Percentiles rank a stretch among this genome's conserved stretches.
phyloP scores from a whole-genome alignment of 2,113 vertebrate genomes.

The Triplophysa siluroides region DNA sequence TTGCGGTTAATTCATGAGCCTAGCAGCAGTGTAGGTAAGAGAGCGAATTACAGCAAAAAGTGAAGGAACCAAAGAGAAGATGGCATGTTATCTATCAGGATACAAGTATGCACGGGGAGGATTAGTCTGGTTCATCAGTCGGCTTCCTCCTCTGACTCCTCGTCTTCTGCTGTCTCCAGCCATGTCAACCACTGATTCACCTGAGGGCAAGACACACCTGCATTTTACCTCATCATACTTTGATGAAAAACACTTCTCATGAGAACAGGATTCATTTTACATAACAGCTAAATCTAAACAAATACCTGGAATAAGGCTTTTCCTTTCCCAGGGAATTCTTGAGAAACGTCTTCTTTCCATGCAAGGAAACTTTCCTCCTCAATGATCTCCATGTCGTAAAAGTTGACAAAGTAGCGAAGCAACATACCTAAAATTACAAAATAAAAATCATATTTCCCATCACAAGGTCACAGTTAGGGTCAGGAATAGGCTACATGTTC shows the following conservation, averaged over 20 bases:
- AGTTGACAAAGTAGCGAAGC: slow-evolving; percentile 97
- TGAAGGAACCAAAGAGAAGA: slow-evolving; percentile 50
- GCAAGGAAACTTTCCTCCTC: slow-evolving; percentile 99
- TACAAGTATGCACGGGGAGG: slow-evolving; percentile 71
- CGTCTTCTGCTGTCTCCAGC: slow-evolving; percentile 99
- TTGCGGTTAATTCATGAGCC: slow-evolving; percentile 77
- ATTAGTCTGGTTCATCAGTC: slow-evolving; percentile 88
- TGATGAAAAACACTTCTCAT: not conserved
- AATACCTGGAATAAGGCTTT: slow-evolving; percentile 99
- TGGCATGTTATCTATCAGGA: slow-evolving; percentile 78
- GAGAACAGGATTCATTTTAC: not conserved
- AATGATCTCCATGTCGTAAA: slow-evolving; percentile 99
- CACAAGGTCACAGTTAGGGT: too few relatives aligned
- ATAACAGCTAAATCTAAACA: not conserved
- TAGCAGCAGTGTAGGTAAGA: slow-evolving; percentile 83
- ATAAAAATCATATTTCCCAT: too few relatives aligned
- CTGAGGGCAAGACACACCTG: slow-evolving; percentile 62
- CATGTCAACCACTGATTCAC: slow-evolving; percentile 99
- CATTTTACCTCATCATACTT: not conserved
- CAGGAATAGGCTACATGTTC: not conserved
- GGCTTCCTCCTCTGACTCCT: slow-evolving; percentile 97
- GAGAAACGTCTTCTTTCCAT: slow-evolving; percentile 99
- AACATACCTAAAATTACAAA: slow-evolving; percentile 83
- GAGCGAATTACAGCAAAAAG: slow-evolving; percentile 59
- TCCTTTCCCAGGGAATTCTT: slow-evolving; percentile 99